phyloP scores from a whole-genome alignment of 2,797 vertebrate species.

The Emydoidea blandingii region DNA sequence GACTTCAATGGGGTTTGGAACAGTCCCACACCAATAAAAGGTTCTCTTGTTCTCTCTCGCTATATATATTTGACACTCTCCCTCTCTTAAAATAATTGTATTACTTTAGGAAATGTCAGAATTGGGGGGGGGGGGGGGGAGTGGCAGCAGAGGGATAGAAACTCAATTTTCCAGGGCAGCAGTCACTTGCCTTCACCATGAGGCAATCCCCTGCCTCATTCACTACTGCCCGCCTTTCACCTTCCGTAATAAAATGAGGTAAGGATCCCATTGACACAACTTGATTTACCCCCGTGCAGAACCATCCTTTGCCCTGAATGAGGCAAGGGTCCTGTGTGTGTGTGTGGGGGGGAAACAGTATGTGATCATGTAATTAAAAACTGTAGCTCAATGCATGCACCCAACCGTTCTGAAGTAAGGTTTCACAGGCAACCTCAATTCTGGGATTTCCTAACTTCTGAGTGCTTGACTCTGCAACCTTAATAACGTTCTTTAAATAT shows the following conservation, averaged over 20 bases:
- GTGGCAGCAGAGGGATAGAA: neutral
- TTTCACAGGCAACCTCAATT: neutral
- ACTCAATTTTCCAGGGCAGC: neutral
- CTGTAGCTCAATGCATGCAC: too few relatives aligned
- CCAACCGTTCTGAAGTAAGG: neutral
- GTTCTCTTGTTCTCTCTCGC: neutral
- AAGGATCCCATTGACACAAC: neutral
- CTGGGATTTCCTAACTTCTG: neutral
- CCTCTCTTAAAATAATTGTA: neutral
- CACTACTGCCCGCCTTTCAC: neutral
- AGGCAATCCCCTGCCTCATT: neutral
- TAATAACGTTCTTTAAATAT: neutral
- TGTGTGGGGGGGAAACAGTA: accelerated
- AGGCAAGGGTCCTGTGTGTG: neutral
- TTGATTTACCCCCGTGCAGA: neutral
- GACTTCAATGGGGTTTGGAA: too few relatives aligned
- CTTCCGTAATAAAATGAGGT: neutral
- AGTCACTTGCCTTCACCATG: neutral
- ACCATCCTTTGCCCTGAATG: neutral
- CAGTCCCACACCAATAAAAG: neutral
- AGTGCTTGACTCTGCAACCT: neutral
- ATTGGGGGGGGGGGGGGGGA: neutral
- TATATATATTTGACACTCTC: neutral
- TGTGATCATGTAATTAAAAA: neutral
- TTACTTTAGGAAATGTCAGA: neutral